These are phyloP conservation scores for Lethrus apterus DNA, from an alignment of 1,140 invertebrate species.

Conservation along the genomic window DNA sequence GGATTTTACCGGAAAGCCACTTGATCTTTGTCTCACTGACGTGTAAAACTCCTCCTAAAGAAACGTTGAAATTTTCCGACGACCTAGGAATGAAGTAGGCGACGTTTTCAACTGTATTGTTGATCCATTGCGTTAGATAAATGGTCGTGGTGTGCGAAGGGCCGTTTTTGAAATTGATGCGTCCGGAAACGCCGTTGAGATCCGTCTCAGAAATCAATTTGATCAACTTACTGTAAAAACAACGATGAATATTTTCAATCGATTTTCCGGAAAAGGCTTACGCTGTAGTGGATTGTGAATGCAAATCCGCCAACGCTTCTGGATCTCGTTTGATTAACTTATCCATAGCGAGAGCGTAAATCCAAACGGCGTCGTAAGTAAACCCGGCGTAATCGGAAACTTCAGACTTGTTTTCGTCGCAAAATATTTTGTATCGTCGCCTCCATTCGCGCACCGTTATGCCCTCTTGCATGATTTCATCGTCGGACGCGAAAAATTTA, in stretches of 20 bases:
- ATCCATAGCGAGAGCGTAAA: constrained; percentile 67
- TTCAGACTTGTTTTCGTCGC: neutral
- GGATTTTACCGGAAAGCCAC: constrained; percentile 58
- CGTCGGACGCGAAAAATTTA: constrained; percentile 55
- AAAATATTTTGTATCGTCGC: constrained; percentile 38
- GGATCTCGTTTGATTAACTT: constrained; percentile 52
- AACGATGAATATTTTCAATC: constrained; percentile 7
- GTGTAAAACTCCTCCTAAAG: constrained; percentile 43
- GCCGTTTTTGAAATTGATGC: constrained; percentile 60
- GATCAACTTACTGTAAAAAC: constrained; percentile 44
- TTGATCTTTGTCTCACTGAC: constrained; percentile 51
- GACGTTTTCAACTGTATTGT: constrained; percentile 47
- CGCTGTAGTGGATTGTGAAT: constrained; percentile 50
- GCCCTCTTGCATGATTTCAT: constrained; percentile 58
- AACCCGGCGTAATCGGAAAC: constrained; percentile 64
- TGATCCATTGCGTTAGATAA: constrained; percentile 62
- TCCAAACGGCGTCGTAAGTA: constrained; percentile 80
- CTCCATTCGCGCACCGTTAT: constrained; percentile 54
- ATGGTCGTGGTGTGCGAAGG: constrained; percentile 63
- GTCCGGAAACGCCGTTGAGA: constrained; percentile 71
- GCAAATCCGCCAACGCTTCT: constrained; percentile 51
- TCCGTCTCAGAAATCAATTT: constrained; percentile 52
- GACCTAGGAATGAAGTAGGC: constrained; percentile 58
- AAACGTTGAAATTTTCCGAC: constrained; percentile 35
- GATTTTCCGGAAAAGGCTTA: constrained; percentile 35